phyloP scores from a whole-genome alignment of 2,888 invertebrate species.

The Synanthedon vespiformis region DNA sequence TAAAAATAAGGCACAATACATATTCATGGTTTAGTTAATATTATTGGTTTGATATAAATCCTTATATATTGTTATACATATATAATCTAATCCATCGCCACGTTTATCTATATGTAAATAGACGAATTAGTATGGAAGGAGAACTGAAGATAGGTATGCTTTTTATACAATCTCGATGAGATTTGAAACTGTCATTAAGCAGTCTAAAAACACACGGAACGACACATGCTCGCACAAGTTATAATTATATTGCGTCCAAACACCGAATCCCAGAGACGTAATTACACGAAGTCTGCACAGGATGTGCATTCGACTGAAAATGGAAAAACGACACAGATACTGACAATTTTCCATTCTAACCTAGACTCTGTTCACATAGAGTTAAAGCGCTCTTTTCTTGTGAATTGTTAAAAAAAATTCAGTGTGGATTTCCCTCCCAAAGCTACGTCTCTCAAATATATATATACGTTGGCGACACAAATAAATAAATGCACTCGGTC shows the following conservation, averaged over 20 bases:
- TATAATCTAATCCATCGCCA: too few relatives aligned
- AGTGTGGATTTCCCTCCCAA: conserved; percentile 43
- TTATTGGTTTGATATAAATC: too few relatives aligned
- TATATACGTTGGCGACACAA: conserved; percentile 36
- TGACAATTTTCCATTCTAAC: conserved; percentile 1
- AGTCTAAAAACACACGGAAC: neutral
- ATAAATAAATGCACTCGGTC: conserved; percentile 46
- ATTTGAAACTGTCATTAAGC: neutral
- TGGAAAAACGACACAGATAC: conserved; percentile 24
- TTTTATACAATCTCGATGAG: too few relatives aligned
- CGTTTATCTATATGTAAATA: too few relatives aligned
- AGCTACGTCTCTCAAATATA: conserved; percentile 46
- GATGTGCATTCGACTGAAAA: conserved; percentile 23
- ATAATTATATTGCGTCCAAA: conserved; percentile 36
- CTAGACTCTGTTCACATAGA: neutral
- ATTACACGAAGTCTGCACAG: conserved; percentile 53
- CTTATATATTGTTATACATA: too few relatives aligned
- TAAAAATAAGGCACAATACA: too few relatives aligned
- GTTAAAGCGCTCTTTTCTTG: conserved; percentile 13
- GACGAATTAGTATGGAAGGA: too few relatives aligned
- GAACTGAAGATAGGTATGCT: too few relatives aligned
- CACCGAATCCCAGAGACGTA: conserved; percentile 33
- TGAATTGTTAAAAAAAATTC: conserved; percentile 21
- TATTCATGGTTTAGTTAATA: too few relatives aligned
- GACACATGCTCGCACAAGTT: conserved; percentile 21